Evolutionary conservation across 2,888 invertebrate species (phyloP), one percentile per base, ranked within the genome.

Genomic region (Nysson spinosus): DNA sequence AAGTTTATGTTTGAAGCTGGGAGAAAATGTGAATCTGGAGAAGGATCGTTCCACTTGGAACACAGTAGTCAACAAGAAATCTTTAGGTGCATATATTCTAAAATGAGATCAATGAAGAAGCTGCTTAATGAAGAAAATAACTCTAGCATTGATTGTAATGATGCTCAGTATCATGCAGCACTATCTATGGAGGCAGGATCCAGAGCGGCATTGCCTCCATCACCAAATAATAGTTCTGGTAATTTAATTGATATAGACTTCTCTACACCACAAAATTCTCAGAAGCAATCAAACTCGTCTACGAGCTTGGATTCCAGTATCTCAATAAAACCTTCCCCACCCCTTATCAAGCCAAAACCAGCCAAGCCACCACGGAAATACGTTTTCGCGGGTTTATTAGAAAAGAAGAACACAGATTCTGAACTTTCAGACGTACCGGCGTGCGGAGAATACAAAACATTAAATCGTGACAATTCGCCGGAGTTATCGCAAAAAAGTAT

Each of bases 1-100:
- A 94, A 93, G 86, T 95, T 96, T 82, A 95, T 94, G 26, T 95
- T 96, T 86, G 95, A 96, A 89, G 95, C 95, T 14, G 95, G 95
- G 0, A 90, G 95, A 58, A 95, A 95, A 87, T 95, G 95, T 87
- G 92, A 93, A 72, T 94, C 95, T 0, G 95, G 95, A 0, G 95
- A 95, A 88, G 95, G 95, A 0, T 92, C 92, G 3, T 95, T 95
- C 79, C 93, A 92, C 56, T 87, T 95, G 61, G 94, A 95, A 82
- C 94, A 95, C 83, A 91, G 92, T 34, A 94, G 94, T 84, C 94
- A 94, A 68, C 93, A 94, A 73, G 95, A 95, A 85, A 94, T 95
- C 70, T 95, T 91, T 71, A 92, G 94, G 68, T 95, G 94, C 81
- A 90, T 95, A 75, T 93, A 94, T 6, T 90, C 93, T 3, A 95